Conservation (phyloP, 2,888 invertebrate species). For the Neoaliturus tenellus region DNA sequence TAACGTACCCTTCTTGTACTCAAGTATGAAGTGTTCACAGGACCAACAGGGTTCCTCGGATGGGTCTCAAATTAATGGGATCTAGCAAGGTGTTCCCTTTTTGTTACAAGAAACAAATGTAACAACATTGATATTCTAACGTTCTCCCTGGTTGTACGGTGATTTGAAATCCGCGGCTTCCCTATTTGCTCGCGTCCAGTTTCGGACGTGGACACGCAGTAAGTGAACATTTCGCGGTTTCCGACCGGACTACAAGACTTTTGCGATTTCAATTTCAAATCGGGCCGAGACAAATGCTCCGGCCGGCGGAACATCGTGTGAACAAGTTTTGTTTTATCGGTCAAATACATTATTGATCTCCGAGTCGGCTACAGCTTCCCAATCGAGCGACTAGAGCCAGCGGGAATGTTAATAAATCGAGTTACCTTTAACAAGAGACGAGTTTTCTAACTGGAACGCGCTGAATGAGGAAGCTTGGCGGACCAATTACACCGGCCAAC, state of each 20-base stretch:
- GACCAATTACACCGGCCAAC: slow-evolving; percentile 12
- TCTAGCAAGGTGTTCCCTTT: no score
- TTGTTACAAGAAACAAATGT: no score
- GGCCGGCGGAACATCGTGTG: slow-evolving; percentile 28
- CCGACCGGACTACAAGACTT: slow-evolving; percentile 30
- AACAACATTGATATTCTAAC: no score
- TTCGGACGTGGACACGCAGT: background rate
- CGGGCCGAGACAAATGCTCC: slow-evolving; percentile 23
- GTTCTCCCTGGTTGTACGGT: no score
- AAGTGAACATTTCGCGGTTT: slow-evolving; percentile 2
- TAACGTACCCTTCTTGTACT: no score
- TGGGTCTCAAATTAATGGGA: no score
- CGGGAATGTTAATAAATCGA: slow-evolving; percentile 39
- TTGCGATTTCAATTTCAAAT: slow-evolving; percentile 39
- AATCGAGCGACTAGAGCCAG: slow-evolving; percentile 32
- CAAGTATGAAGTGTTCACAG: no score
- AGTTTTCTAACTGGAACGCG: slow-evolving; percentile 14
- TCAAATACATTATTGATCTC: slow-evolving; percentile 42
- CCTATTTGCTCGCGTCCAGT: no score
- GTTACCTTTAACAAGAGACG: slow-evolving; percentile 26
- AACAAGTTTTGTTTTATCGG: slow-evolving; percentile 46
- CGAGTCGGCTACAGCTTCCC: slow-evolving; percentile 32
- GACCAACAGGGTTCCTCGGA: no score
- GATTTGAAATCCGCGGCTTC: no score
- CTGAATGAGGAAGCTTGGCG: slow-evolving; percentile 32